Percentiles rank a stretch among this genome's conserved stretches.
phyloP scores from a whole-genome alignment of 2,797 vertebrate genomes.

The Heteromormyrus szaboi region DNA sequence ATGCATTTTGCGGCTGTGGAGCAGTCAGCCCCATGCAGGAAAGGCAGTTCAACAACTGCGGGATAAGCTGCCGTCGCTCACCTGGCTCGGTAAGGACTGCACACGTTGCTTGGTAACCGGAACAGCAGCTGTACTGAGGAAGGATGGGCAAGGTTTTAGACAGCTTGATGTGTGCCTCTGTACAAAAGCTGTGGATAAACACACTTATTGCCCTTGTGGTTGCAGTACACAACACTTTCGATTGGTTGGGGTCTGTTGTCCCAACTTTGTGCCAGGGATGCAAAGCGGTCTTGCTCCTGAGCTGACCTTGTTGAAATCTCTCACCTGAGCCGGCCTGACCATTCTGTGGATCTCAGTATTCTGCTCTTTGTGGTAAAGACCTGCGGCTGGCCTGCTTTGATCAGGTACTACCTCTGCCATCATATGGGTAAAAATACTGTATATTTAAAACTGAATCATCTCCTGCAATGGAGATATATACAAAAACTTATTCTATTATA shows the following conservation, averaged over 20 bases:
- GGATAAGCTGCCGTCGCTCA: background rate
- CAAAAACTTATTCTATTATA: background rate
- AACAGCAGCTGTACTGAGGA: background rate
- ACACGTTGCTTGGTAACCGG: background rate
- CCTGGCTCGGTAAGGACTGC: background rate
- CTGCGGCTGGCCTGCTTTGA: background rate
- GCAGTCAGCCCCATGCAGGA: background rate
- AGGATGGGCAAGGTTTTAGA: background rate
- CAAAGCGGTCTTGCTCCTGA: background rate
- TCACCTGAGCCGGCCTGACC: conserved; percentile 44
- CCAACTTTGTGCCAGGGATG: background rate
- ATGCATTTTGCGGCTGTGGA: background rate
- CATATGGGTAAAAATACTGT: background rate
- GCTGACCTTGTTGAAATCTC: background rate
- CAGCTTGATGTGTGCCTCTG: background rate
- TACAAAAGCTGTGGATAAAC: background rate
- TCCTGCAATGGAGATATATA: background rate
- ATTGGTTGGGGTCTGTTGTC: background rate
- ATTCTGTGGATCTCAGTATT: conserved; percentile 56
- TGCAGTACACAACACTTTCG: background rate
- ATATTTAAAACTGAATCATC: background rate
- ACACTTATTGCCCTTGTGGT: background rate
- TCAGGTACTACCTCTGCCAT: background rate
- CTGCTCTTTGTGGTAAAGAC: conserved; percentile 46
- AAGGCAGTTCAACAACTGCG: background rate